Conservation (phyloP, 2,888 invertebrate species). For the Agrilus biguttatus region DNA sequence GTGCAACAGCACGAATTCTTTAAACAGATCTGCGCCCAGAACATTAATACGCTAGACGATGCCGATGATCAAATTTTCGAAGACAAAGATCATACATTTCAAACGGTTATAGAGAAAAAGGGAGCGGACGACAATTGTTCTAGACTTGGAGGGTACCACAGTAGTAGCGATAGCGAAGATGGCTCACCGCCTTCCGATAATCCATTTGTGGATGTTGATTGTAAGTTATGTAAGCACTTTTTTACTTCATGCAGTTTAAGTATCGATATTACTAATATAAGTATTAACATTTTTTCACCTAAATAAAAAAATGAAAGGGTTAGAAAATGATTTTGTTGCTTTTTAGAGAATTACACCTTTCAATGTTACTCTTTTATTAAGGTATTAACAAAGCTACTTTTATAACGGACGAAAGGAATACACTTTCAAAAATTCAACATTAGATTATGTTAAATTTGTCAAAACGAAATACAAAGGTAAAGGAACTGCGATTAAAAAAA, state of each 20-base stretch:
- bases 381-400: too few relatives aligned
- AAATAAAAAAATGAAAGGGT: too few relatives aligned
- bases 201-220: constrained; percentile 29
- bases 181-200: constrained; percentile 29
- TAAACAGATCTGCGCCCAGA: constrained; percentile 39
- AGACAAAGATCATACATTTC: constrained; percentile 33
- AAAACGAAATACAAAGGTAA: too few relatives aligned
- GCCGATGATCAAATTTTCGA: constrained; percentile 30
- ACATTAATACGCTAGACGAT: constrained; percentile 27
- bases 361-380: too few relatives aligned
- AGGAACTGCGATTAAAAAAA: too few relatives aligned
- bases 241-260: constrained; percentile 1
- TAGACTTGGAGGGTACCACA: constrained; percentile 26
- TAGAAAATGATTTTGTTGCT: too few relatives aligned
- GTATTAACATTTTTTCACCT: too few relatives aligned
- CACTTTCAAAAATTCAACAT: too few relatives aligned
- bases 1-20: constrained; percentile 41
- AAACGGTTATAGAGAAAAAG: constrained; percentile 34
- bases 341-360: too few relatives aligned
- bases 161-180: constrained; percentile 35
- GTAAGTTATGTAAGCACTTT: constrained; percentile 22
- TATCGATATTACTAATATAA: not conserved
- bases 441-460: too few relatives aligned
- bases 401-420: not conserved
- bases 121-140: constrained; percentile 21